These are phyloP conservation scores for Monochamus alternatus DNA, from an alignment of 2,888 invertebrate species.

Conservation along the genomic window DNA sequence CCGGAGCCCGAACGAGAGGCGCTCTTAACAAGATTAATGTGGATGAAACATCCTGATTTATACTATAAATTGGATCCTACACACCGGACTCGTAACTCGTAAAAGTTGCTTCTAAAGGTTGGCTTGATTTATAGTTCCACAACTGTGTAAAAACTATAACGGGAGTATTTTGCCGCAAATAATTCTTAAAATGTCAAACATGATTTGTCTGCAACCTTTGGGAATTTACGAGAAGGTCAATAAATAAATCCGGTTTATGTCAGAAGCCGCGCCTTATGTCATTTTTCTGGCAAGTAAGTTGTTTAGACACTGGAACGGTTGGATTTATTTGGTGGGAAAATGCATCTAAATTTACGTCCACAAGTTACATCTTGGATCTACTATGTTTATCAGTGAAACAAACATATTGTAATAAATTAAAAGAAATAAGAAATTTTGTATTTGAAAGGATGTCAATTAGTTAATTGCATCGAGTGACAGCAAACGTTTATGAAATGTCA, in stretches of 20 bases:
- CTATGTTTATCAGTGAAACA: no score
- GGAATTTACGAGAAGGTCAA: slow-evolving; percentile 1
- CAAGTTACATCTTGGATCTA: no score
- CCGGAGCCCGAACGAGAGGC: slow-evolving; percentile 9
- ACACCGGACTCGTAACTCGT: slow-evolving; percentile 19
- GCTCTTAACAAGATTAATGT: slow-evolving; percentile 33
- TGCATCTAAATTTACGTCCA: no score
- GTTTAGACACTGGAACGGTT: no score
- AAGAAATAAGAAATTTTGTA: no score
- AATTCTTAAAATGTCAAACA: slow-evolving; percentile 14
- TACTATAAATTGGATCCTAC: slow-evolving; percentile 26
- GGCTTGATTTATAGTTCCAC: slow-evolving; percentile 21
- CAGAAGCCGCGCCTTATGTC: no score
- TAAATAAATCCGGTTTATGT: slow-evolving; percentile 7
- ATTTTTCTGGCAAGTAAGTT: no score
- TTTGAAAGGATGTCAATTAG: no score
- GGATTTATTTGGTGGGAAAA: no score
- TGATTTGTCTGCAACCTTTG: slow-evolving; percentile 17
- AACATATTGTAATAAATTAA: no score
- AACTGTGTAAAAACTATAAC: slow-evolving; percentile 18
- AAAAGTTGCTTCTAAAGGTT: slow-evolving; percentile 14
- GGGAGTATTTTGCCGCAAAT: slow-evolving; percentile 14
- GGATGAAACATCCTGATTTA: slow-evolving; percentile 32
- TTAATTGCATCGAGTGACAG: no score
- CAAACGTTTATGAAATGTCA: no score